A percentile compares a stretch with the other conserved stretches of the same genome.
These are phyloP conservation scores for Otus sunia DNA, from an alignment of 2,113 vertebrate genomes.

Conservation along the genomic window DNA sequence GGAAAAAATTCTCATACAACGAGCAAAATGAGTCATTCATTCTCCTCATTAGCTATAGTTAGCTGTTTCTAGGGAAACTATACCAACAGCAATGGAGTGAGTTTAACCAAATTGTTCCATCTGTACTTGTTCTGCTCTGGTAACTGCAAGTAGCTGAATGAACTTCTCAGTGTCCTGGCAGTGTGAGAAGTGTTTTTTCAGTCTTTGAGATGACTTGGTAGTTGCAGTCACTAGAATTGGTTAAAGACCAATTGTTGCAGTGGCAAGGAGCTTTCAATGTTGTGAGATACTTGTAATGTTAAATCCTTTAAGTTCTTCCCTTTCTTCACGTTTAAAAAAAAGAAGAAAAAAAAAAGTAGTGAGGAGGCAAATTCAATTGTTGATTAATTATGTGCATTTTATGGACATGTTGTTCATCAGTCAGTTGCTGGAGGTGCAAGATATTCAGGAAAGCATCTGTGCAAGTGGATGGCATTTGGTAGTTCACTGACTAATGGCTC, in stretches of 20 bases:
- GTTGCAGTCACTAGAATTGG: background rate
- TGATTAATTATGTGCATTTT: background rate
- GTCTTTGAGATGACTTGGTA: background rate
- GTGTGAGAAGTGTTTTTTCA: background rate
- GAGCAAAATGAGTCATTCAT: background rate
- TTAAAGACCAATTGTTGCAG: background rate
- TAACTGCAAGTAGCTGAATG: background rate
- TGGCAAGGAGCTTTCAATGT: background rate
- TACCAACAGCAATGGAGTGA: background rate
- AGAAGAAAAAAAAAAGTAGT: background rate
- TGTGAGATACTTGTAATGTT: fast-evolving
- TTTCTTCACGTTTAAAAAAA: background rate
- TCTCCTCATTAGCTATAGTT: background rate
- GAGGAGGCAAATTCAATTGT: background rate
- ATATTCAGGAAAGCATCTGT: background rate
- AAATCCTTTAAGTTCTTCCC: background rate
- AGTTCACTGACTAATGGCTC: background rate
- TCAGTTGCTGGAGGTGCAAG: background rate
- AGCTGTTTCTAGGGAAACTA: background rate
- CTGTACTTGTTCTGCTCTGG: background rate
- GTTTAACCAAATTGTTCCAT: background rate
- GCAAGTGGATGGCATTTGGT: background rate
- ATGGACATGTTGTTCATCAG: background rate
- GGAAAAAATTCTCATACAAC: background rate
- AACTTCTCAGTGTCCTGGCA: background rate